Base-by-base conservation (phyloP, 2,888 invertebrate genomes). In the Timema podura region DNA sequence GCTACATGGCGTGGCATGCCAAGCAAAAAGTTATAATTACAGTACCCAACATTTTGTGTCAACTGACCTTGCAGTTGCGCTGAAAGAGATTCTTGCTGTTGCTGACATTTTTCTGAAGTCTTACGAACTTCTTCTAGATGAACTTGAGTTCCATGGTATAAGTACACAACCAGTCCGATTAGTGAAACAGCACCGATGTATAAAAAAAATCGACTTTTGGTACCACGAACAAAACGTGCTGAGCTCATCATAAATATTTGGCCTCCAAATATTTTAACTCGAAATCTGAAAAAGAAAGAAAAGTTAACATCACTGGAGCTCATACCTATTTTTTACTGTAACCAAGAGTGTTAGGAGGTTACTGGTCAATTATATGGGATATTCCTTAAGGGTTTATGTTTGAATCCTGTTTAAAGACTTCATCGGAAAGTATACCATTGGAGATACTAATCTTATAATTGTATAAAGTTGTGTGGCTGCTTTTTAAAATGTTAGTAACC, bases 51-150 rank as follows among this genome's bases (percentile, higher is more conserved):
- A 30, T 10, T n/a, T 10, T 49, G 15, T 6, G 10, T 11, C 15
- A 47, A 73, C 74, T 78, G 81, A 87, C 88, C 85, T 82, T 87
- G 86, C 72, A 88, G 76, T 75, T 87, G 85, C 65, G 85, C 82
- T 61, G 85, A 85, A 61, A 87, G 78, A 65, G 85, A 84, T 74
- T 87, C 87, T 74, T 87, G 85, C 74, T 86, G 85, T 73, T 86
- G 85, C 74, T 84, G 84, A 76, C 87, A 87, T 71, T 83, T 81
- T 69, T 83, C 80, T 73, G 82, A 82, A 57, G 83, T 79, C 75
- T 83, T 84, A 75, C 83, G 82, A 44, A 82, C 82, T 76, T 86
- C 85, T 66, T 86, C 86, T 59, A 87, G 78, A 78, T 87, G 85
- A 64, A 84, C 80, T 75, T 86, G 84, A 8, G 85, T 85, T 77